Percentiles rank a stretch among this genome's conserved stretches.
Evolutionary conservation across 1,140 invertebrate genomes (phyloP).

Genomic region (Drosophila orosa): DNA sequence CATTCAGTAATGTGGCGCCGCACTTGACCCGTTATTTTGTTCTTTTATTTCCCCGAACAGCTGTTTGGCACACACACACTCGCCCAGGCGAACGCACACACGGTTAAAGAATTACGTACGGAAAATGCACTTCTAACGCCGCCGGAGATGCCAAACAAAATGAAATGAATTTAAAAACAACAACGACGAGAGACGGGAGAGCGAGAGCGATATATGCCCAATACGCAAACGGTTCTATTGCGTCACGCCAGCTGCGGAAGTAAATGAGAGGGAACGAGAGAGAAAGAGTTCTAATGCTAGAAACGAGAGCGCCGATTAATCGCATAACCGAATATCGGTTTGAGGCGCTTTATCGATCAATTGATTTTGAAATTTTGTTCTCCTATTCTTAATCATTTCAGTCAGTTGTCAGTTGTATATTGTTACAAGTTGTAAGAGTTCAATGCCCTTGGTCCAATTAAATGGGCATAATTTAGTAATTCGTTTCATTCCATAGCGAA

Average conservation of each 20-base stretch:
- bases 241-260: conserved; percentile 19
- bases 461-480: too few species aligned
- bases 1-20: background rate
- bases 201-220: conserved; percentile 2
- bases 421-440: too few species aligned
- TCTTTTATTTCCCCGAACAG: conserved; percentile 19
- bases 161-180: conserved; percentile 26
- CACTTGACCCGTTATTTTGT: conserved; percentile 5
- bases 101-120: background rate
- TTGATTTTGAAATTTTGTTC: background rate
- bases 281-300: conserved; percentile 8
- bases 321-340: conserved; percentile 11
- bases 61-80: conserved; percentile 10
- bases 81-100: background rate
- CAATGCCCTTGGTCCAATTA: too few species aligned
- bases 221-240: conserved; percentile 12
- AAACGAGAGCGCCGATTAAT: conserved; percentile 7
- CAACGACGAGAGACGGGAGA: conserved; percentile 6
- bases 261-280: conserved; percentile 2
- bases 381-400: too few species aligned
- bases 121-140: conserved; percentile 28
- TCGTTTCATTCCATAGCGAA: background rate
- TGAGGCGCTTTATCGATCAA: background rate
- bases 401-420: too few species aligned
- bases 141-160: conserved; percentile 34